Evolutionary conservation across 2,797 vertebrate genomes (phyloP).

Genomic region (Sebastes cheni): DNA sequence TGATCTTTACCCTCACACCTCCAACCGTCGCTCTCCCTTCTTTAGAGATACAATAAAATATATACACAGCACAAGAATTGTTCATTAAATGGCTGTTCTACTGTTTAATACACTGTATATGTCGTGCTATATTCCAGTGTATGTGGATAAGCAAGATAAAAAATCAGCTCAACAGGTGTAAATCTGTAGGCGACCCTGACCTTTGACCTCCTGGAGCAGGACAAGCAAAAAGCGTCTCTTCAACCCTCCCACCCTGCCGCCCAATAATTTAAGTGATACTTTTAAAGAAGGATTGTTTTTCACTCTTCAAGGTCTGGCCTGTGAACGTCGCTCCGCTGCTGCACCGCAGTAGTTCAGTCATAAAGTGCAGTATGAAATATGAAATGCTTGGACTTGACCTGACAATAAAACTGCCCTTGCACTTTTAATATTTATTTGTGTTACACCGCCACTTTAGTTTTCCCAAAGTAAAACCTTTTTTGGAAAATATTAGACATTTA

Average conservation of each 20-base stretch:
- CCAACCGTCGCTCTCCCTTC: not conserved
- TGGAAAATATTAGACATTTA: not conserved
- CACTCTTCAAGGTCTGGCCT: slow-evolving; percentile 33
- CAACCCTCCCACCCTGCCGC: not conserved
- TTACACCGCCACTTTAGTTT: slow-evolving; percentile 27
- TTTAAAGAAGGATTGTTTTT: slow-evolving; percentile 55
- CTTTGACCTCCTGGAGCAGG: slow-evolving; percentile 24
- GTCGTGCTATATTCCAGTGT: not conserved
- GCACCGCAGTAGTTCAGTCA: slow-evolving; percentile 49
- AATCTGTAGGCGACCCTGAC: slow-evolving; percentile 16
- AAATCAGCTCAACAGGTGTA: slow-evolving; percentile 34
- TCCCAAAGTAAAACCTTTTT: slow-evolving; percentile 19
- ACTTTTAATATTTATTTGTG: slow-evolving; percentile 54
- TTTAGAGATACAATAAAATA: not conserved
- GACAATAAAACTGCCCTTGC: slow-evolving; percentile 55
- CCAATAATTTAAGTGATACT: slow-evolving; percentile 43
- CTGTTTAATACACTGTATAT: not conserved
- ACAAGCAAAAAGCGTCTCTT: not conserved
- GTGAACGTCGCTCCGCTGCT: slow-evolving; percentile 38
- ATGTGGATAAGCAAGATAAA: not conserved
- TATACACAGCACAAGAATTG: not conserved
- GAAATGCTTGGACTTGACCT: slow-evolving; percentile 71
- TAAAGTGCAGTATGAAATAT: slow-evolving; percentile 64
- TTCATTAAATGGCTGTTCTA: not conserved
- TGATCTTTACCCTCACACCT: slow-evolving; percentile 27